Percentiles rank a stretch among this genome's conserved stretches.
Conservation (phyloP, 2,113 vertebrate species). For the Daphoenositta chrysoptera region DNA sequence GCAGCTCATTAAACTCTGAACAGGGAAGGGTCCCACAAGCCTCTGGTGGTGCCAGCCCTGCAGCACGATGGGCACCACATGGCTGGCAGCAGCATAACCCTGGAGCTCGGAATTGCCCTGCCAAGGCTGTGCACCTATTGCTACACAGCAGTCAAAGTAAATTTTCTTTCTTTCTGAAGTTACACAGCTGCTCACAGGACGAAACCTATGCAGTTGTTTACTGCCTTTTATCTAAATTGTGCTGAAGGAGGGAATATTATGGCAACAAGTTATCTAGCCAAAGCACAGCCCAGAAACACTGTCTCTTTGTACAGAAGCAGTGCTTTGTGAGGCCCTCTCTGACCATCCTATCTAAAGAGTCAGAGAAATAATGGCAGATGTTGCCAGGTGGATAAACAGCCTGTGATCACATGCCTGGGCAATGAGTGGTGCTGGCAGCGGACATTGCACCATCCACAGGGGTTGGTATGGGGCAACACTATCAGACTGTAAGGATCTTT, state of each 20-base stretch:
- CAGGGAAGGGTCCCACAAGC: background rate
- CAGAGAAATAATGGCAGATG: background rate
- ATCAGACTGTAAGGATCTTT: background rate
- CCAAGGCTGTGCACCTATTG: too few species aligned
- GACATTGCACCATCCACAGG: background rate
- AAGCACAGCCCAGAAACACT: background rate
- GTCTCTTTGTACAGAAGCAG: background rate
- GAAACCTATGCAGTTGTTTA: background rate
- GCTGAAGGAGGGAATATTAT: background rate
- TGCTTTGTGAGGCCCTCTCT: background rate
- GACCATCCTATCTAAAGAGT: background rate
- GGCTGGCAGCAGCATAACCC: background rate
- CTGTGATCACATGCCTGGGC: background rate
- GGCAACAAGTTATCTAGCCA: background rate
- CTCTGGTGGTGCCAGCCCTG: background rate
- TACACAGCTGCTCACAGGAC: background rate
- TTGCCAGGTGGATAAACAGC: background rate
- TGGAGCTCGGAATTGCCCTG: background rate
- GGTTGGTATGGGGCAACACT: background rate
- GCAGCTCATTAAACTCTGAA: background rate
- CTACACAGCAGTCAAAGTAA: too few species aligned
- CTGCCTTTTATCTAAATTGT: background rate
- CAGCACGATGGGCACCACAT: fast-evolving
- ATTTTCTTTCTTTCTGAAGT: background rate
- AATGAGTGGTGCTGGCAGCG: background rate